These are phyloP conservation scores for Oegoconia quadripuncta DNA, from an alignment of 2,888 invertebrate species.

Conservation along the genomic window DNA sequence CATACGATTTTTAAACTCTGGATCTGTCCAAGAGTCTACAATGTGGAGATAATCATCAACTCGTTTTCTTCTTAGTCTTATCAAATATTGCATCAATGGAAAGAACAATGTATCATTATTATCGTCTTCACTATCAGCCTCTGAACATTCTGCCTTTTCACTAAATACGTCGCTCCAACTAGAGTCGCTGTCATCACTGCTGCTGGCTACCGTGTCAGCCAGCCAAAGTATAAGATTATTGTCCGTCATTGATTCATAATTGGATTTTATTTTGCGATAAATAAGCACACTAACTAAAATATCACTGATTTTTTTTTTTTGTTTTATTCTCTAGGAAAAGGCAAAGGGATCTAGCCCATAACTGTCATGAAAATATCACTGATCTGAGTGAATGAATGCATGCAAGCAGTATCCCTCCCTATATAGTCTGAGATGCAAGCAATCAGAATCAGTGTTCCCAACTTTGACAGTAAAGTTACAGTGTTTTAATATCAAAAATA, in stretches of 20 bases:
- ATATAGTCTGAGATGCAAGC: no score
- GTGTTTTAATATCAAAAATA: no score
- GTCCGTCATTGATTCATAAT: conserved; percentile 39
- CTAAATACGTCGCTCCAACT: conserved; percentile 46
- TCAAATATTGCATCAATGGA: conserved; percentile 52
- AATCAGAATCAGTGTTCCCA: no score
- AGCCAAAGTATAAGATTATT: conserved; percentile 35
- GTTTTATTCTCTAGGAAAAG: no score
- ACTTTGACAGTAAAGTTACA: no score
- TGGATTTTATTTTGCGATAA: no score
- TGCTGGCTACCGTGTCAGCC: conserved; percentile 28
- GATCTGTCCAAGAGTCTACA: conserved; percentile 53
- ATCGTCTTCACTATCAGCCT: conserved; percentile 35
- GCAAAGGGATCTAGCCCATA: no score
- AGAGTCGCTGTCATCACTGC: conserved; percentile 44
- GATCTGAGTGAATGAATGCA: no score
- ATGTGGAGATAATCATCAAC: conserved; percentile 55
- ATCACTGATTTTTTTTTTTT: no score
- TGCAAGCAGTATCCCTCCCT: no score
- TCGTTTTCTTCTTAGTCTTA: conserved; percentile 41
- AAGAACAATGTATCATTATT: conserved; percentile 47
- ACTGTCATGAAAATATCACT: no score
- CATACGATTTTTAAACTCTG: conserved; percentile 51
- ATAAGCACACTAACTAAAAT: no score
- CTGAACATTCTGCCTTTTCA: conserved; percentile 31